Evolutionary conservation across 2,113 vertebrate genomes (phyloP), one percentile per base, ranked within the genome.

Genomic region (Lagopus leucura): DNA sequence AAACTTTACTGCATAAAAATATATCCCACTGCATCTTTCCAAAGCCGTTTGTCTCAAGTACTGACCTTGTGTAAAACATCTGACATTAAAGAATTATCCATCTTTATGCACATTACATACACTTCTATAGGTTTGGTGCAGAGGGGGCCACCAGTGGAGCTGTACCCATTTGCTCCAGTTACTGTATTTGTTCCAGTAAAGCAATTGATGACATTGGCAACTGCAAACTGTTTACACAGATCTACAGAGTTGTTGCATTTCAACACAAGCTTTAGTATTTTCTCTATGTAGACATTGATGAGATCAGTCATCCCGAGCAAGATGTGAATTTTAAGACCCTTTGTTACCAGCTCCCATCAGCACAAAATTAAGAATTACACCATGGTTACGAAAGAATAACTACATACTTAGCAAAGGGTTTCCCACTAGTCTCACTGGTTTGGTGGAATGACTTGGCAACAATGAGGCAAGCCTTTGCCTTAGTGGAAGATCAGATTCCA

Each of bases 401-500:
- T 45, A 47, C 18, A 18, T 66, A 25, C 22, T 43, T 70, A 70
- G 50, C 40, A 91, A 88, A 67, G 71, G 45, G 50, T 65, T 60
- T 66, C 1, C 3, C 60, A 19, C 16, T 52, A 20, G 45, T 63
- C 36, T 61, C 38, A 38, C 50, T 48, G 27, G 17, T 69, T 69
- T 75, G n/a, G 67, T 50, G 64, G 78, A 85, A 80, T 50, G 76
- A 72, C 28, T 84, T 65, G 65, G 72, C 81, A 95, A 54, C 28
- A n/a, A 27, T 10, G 42, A 87, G 54, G 77, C 45, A 84, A 86
- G 42, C 28, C 11, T 32, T 60, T 16, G 63, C n/a, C 65, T 48
- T 45, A 66, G 16, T 0, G 2, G 69, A 87, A 71, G 78, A 92
- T 93, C 57, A 75, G 81, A 79, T 96, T 95, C 87, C 93, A 52